Evolutionary conservation across 2,888 invertebrate genomes (phyloP), one percentile per base, ranked within the genome.

Genomic region (Steinernema scapterisci): DNA sequence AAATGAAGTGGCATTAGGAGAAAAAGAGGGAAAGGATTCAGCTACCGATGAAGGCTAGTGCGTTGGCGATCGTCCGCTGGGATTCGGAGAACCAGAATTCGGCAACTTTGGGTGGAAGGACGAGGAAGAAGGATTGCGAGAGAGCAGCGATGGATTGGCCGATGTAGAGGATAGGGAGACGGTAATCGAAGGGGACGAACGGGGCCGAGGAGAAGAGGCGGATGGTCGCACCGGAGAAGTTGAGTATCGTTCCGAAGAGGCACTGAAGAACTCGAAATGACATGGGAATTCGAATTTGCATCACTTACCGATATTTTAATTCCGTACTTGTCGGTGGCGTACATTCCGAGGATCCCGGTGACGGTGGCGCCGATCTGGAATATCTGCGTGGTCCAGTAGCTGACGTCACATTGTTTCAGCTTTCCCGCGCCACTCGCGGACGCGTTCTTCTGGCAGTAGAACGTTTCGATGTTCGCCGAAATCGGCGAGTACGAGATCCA

Each of bases 291-390:
- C n/a, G n/a, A n/a, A n/a, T n/a, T n/a, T 9, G 51, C 19, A 51
- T 16, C 0, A 75, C 80, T 72, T 45, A 84, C 84, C 44, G 85
- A 81, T 13, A 80, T 76, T 23, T 77, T 78, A 43, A 85, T 85
- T n/a, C 85, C 86, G 56, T 80, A 81, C 70, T 79, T 77, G 16
- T 89, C 89, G 0, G 88, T 85, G 16, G 88, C 51, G 77, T 80
- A 85, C 82, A 85, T 84, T 63, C 85, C 85, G 48, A 82, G 77
- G 25, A 85, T 75, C 7, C 86, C 86, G 23, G 82, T 83, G 46
- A 85, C 63, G 16, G 83, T 78, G n/a, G 82, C 84, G 31, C 84
- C 84, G 16, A 81, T 75, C 81, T 86, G 80, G 75, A 85, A 85
- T 52, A 85, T 85, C 54, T 85, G 84, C 51, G 82, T 82, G 0